Evolutionary conservation across 2,113 vertebrate species (phyloP), one percentile per base, ranked within the genome.

Genomic region (Spilogale gracilis): DNA sequence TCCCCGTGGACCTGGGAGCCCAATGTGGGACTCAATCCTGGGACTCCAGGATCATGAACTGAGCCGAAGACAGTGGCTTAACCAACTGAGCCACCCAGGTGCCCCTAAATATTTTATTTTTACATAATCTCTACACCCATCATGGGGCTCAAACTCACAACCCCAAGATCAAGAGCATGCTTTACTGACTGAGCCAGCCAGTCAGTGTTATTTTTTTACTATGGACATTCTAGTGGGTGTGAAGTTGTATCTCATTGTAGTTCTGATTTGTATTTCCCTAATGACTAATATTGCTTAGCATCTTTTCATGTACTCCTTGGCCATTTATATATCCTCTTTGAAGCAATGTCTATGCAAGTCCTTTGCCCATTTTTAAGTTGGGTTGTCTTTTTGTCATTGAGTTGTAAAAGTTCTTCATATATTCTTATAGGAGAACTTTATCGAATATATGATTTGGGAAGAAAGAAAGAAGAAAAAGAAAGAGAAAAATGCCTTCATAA

Each of bases 331-430:
- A 32, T 83, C 69, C 93, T 95, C 61, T 95, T 85, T 94, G 50
- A 71, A 94, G 82, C 93, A 91, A 76, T 87, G 23, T 96, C 45
- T 83, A 48, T 67, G 73, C 13, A 94, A 92, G 69, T 85, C 18
- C 38, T 97, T 38, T 38, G 38, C 38, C 38, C 38, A 38, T 38
- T 38, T 38, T 38, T 38, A 38, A 86, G 67, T 52, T 93, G 54
- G 43, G 43, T 74, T 89, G 25, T 69, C 52, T 79, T 54, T 95
- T 61, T 82, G n/a, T 91, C 48, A 9, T 63, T 84, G 9, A 94
- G 38, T 84, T 96, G 7, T 25, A 89, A 80, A 18, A n/a, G 8
- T 95, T 87, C 14, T 91, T 96, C 81, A 63, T 86, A 71, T 91
- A 69, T 65, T 95, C 69, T 93, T 32, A 87, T 23, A 78, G 12